Evolutionary conservation across 2,113 vertebrate species (phyloP), one percentile per base, ranked within the genome.

Genomic region (Podarcis muralis): DNA sequence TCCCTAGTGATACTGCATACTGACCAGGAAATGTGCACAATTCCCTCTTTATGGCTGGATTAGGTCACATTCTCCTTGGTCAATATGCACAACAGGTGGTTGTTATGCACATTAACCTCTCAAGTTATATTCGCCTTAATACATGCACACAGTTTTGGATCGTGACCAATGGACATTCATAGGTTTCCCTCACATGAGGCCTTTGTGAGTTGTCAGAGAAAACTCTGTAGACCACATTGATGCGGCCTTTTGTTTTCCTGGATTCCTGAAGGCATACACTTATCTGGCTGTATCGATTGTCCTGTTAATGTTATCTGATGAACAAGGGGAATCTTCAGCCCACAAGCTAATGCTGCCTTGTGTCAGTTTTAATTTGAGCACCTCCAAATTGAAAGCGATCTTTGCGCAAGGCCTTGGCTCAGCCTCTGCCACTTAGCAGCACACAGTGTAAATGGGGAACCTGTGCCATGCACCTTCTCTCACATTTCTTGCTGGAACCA

Each of bases 211-310:
- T 94, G 72, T 76, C 30, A 91, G 92, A 87, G 43, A 72, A 92
- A 93, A 30, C 76, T 30, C 84, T 88, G 85, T 86, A 90, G 93
- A 83, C 78, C 92, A 35, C 83, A 59, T 74, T 85, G 83, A 85
- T 83, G 86, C 87, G 75, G 84, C 88, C 93, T 83, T 92, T 87
- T 84, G 88, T 89, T 95, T 92, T 83, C 78, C 82, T 80, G 92
- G 80, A 93, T 90, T 76, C 0, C 6, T 87, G 89, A 85, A 94
- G 95, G 88, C 68, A 88, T 75, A 72, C 15, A 25, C 72, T 94
- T 94, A 94, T 95, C 91, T 94, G 37, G 23, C 90, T 79, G 59
- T 95, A 94, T 93, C 87, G 92, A 95, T 93, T 27, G 30, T 15
- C 88, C 88, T 91, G 83, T 81, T 90, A 40, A 90, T 77, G 66